phyloP scores from a whole-genome alignment of 2,797 vertebrate genomes.

The Limosa lapponica region DNA sequence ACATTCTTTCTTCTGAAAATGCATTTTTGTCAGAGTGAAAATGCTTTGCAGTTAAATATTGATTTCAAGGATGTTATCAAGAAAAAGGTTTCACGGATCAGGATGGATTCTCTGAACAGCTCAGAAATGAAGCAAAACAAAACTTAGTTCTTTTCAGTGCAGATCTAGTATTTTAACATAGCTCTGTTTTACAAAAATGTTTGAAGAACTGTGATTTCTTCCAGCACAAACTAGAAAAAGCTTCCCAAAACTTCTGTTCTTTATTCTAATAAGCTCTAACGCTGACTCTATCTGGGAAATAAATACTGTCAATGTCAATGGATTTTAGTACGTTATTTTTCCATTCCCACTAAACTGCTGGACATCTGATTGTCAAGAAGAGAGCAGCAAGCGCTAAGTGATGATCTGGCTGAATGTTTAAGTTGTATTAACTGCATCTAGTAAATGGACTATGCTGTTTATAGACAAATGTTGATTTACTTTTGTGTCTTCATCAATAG shows the following conservation, averaged over 20 bases:
- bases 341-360: not conserved
- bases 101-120: not conserved
- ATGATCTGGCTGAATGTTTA: constrained; percentile 19
- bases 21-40: constrained; percentile 1
- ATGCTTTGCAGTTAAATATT: constrained; percentile 2
- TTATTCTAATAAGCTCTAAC: not conserved
- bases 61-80: constrained; percentile 20
- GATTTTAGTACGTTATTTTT: not conserved
- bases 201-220: not conserved
- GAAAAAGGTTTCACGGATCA: not conserved
- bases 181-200: not conserved
- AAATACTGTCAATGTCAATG: not conserved
- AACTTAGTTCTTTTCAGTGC: not conserved
- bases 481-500: constrained; percentile 63
- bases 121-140: not conserved
- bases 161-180: not conserved
- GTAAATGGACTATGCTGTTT: constrained; percentile 12
- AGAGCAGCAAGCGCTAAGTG: not conserved
- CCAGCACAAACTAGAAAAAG: not conserved
- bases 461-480: constrained; percentile 50
- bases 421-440: constrained; percentile 37
- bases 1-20: constrained; percentile 26
- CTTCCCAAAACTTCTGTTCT: not conserved
- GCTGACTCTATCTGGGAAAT: not conserved
- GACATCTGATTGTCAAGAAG: not conserved